Evolutionary conservation across 1,140 invertebrate species (phyloP).

Genomic region (Carcinoscorpius rotundicauda): DNA sequence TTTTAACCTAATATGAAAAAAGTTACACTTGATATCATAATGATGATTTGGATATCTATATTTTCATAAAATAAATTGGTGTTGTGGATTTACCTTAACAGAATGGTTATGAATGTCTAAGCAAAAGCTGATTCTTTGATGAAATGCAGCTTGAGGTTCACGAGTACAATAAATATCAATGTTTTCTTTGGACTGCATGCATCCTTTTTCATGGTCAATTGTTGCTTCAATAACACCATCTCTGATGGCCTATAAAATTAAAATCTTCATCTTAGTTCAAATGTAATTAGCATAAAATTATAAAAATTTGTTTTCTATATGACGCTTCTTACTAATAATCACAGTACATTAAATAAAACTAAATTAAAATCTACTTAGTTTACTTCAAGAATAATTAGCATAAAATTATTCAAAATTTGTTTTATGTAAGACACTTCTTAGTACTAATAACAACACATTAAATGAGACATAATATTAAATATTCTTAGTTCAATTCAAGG

Average conservation of each 20-base stretch:
- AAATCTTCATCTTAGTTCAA: background rate
- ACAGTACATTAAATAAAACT: slow-evolving; percentile 3
- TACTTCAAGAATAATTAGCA: too few species aligned
- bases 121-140: slow-evolving; percentile 96
- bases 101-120: slow-evolving; percentile 95
- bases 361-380: slow-evolving; percentile 4
- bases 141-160: slow-evolving; percentile 92
- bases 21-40: too few species aligned
- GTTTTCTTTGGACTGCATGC: slow-evolving; percentile 94
- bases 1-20: too few species aligned
- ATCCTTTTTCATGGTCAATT: slow-evolving; percentile 87
- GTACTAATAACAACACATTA: too few species aligned
- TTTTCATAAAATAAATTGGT: too few species aligned
- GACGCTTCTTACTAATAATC: too few species aligned
- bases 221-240: slow-evolving; percentile 98
- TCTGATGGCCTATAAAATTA: slow-evolving; percentile 60
- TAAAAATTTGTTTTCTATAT: background rate
- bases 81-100: slow-evolving; percentile 31
- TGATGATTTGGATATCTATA: too few species aligned
- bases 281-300: background rate
- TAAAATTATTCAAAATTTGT: too few species aligned
- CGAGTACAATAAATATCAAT: slow-evolving; percentile 94
- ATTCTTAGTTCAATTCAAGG: too few species aligned
- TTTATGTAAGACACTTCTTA: too few species aligned
- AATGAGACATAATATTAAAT: too few species aligned